These are phyloP conservation scores for Sminthurinus signatus DNA, from an alignment of 1,140 invertebrate species.

Conservation along the genomic window DNA sequence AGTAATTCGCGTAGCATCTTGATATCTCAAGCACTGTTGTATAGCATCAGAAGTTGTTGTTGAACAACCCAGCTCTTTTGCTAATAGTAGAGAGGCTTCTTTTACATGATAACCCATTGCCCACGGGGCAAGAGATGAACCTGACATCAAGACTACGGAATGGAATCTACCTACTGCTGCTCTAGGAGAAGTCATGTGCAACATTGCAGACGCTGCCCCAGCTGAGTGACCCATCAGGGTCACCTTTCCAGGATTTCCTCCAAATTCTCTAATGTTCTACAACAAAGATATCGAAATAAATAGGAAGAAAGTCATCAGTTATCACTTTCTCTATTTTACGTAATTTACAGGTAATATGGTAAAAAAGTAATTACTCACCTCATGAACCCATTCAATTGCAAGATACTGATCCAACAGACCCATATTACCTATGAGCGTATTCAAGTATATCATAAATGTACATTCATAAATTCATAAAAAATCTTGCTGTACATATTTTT, in stretches of 20 bases:
- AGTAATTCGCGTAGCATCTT: constrained; percentile 34
- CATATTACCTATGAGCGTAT: no score
- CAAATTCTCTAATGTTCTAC: constrained; percentile 49
- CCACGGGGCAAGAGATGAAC: constrained; percentile 39
- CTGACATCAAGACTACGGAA: constrained; percentile 38
- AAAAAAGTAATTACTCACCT: no score
- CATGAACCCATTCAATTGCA: constrained; percentile 44
- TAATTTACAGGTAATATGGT: no score
- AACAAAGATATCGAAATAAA: no score
- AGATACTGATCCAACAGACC: constrained; percentile 47
- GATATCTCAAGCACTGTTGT: constrained; percentile 33
- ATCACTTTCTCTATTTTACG: no score
- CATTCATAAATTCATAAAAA: no score
- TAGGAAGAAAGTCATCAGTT: no score
- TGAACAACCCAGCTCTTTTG: constrained; percentile 36
- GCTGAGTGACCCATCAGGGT: constrained; percentile 49
- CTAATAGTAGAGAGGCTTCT: constrained; percentile 33
- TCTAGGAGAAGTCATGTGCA: constrained; percentile 43
- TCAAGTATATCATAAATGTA: no score
- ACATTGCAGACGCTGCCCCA: constrained; percentile 43
- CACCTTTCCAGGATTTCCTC: constrained; percentile 47
- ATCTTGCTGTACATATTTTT: no score
- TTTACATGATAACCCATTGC: constrained; percentile 38
- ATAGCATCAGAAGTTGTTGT: constrained; percentile 32
- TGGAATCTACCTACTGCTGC: constrained; percentile 38